phyloP scores from a whole-genome alignment of 2,113 vertebrate species.

The Phoenicopterus ruber region DNA sequence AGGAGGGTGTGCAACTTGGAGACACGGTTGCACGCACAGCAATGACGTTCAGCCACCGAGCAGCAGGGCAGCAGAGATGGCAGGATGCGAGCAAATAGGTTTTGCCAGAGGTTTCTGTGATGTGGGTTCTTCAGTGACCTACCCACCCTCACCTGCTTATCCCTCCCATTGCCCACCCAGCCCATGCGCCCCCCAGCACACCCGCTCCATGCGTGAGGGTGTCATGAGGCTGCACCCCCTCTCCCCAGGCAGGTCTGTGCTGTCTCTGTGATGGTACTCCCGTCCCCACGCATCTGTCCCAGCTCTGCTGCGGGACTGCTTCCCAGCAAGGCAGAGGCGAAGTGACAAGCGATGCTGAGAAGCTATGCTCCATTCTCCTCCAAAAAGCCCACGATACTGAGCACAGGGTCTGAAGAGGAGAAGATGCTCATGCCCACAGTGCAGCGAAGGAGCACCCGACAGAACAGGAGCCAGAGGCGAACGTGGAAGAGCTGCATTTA shows the following conservation, averaged over 20 bases:
- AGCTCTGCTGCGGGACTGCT: neutral
- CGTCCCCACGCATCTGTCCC: neutral
- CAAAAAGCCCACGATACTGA: neutral
- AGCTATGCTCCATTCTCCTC: neutral
- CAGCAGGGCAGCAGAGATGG: neutral
- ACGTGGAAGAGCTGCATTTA: neutral
- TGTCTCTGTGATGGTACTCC: neutral
- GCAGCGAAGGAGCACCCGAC: neutral
- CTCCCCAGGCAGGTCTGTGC: neutral
- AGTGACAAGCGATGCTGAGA: neutral
- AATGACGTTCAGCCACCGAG: neutral
- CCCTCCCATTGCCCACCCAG: neutral
- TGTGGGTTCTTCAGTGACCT: neutral
- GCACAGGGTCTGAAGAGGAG: neutral
- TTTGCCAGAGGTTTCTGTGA: neutral
- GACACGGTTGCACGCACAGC: accelerated
- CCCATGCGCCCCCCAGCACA: neutral
- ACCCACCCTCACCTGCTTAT: neutral
- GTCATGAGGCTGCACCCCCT: neutral
- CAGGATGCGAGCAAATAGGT: neutral
- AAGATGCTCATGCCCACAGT: neutral
- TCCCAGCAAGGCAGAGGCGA: neutral
- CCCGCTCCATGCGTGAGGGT: neutral
- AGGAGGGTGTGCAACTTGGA: no score
- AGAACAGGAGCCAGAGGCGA: neutral